Conservation (phyloP, 1,140 invertebrate species). For the Pantala flavescens region DNA sequence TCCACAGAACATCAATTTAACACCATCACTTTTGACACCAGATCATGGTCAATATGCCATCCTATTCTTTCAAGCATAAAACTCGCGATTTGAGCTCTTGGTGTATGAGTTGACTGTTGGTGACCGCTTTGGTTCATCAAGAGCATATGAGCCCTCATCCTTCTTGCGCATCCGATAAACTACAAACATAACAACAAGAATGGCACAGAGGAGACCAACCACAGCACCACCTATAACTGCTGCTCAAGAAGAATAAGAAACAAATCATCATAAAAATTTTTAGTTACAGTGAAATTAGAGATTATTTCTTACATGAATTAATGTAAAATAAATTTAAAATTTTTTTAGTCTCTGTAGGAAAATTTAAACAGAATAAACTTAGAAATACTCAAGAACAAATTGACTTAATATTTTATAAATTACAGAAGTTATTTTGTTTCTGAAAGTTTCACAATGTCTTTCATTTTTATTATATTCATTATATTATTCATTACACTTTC, state of each 20-base stretch:
- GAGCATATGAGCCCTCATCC: slow-evolving; percentile 95
- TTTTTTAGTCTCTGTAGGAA: slow-evolving; percentile 25
- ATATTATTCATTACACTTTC: too few species aligned
- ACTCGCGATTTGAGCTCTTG: slow-evolving; percentile 83
- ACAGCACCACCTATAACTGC: slow-evolving; percentile 97
- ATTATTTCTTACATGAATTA: background rate
- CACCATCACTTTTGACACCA: background rate
- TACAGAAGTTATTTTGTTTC: too few species aligned
- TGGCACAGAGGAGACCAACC: slow-evolving; percentile 91
- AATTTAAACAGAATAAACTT: slow-evolving; percentile 16
- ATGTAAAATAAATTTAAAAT: slow-evolving; percentile 20
- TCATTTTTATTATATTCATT: too few species aligned
- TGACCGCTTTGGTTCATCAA: slow-evolving; percentile 92
- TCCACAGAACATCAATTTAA: background rate
- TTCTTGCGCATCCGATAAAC: slow-evolving; percentile 99
- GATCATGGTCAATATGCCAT: background rate
- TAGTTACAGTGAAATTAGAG: background rate
- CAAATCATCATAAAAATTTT: slow-evolving; percentile 20
- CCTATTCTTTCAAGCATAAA: slow-evolving; percentile 72
- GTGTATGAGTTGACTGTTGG: slow-evolving; percentile 83
- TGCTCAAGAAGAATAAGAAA: slow-evolving; percentile 42
- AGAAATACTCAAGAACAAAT: too few species aligned
- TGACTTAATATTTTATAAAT: too few species aligned
- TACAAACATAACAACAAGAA: slow-evolving; percentile 98
- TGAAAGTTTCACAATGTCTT: too few species aligned